phyloP scores from a whole-genome alignment of 2,888 invertebrate genomes.

The Globia sparganii region DNA sequence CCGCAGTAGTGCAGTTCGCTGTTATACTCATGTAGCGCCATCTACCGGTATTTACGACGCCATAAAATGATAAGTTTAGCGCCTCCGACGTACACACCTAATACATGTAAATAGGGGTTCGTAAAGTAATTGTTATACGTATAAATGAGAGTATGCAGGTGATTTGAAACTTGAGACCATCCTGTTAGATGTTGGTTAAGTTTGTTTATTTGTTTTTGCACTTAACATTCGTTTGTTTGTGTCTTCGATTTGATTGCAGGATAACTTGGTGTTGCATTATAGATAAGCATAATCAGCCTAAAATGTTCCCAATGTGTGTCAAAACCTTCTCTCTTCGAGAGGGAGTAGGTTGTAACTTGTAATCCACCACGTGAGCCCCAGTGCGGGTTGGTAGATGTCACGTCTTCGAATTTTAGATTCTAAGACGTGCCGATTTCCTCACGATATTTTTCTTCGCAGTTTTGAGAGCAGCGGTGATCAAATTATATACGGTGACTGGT shows the following conservation, averaged over 20 bases:
- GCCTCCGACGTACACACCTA: slow-evolving; percentile 56
- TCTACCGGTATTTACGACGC: slow-evolving; percentile 73
- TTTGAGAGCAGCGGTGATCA: too few relatives aligned
- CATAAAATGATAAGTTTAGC: slow-evolving; percentile 79
- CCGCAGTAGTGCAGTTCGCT: slow-evolving; percentile 38
- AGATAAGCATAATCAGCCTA: too few relatives aligned
- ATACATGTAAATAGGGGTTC: slow-evolving; percentile 56
- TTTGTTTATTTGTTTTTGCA: slow-evolving; percentile 9
- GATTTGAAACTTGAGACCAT: slow-evolving; percentile 41
- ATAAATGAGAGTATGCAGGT: slow-evolving; percentile 33
- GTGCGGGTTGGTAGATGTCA: too few relatives aligned
- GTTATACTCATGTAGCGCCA: slow-evolving; percentile 71
- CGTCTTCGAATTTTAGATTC: too few relatives aligned
- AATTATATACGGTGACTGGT: too few relatives aligned
- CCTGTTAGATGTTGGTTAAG: slow-evolving; percentile 17
- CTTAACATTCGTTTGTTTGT: background rate
- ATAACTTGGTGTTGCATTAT: too few relatives aligned
- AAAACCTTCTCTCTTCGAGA: too few relatives aligned
- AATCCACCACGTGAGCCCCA: too few relatives aligned
- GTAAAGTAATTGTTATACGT: slow-evolving; percentile 56
- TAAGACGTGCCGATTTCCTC: too few relatives aligned
- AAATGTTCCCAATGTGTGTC: too few relatives aligned
- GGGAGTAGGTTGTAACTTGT: too few relatives aligned
- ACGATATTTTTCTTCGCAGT: too few relatives aligned
- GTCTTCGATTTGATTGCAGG: background rate